These are phyloP conservation scores for Metaphire vulgaris DNA, from an alignment of 1,140 invertebrate species.

Conservation along the genomic window DNA sequence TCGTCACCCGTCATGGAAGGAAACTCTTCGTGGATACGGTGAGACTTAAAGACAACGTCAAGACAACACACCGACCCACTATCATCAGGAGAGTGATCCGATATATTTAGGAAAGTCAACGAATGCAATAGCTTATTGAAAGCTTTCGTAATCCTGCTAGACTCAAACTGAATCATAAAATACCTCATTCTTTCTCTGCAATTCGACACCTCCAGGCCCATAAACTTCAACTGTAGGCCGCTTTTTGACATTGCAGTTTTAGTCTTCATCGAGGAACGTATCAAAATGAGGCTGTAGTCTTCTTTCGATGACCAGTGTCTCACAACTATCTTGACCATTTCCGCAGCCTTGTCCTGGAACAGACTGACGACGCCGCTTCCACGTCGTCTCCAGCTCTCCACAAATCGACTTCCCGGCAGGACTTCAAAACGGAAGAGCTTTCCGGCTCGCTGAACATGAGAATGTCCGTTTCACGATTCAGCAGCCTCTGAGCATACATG, in stretches of 20 bases:
- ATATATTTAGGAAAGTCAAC: neutral
- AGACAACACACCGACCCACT: neutral
- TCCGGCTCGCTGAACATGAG: neutral
- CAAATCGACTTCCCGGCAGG: neutral
- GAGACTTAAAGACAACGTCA: neutral
- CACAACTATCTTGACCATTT: neutral
- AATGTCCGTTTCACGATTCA: neutral
- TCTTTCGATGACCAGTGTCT: neutral
- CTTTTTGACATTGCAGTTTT: neutral
- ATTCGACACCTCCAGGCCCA: neutral
- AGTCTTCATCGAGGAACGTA: neutral
- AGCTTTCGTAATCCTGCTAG: neutral
- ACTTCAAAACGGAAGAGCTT: neutral
- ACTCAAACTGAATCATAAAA: neutral
- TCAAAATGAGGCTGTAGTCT: neutral
- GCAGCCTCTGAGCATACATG: neutral
- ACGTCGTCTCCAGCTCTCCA: neutral
- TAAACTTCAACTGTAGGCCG: neutral
- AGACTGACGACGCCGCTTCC: neutral
- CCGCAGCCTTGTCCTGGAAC: neutral
- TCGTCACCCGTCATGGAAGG: neutral
- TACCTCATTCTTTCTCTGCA: neutral
- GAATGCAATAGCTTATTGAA: neutral
- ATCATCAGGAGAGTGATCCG: neutral
- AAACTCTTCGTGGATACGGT: neutral